Base-by-base conservation (phyloP, 2,797 vertebrate species). In the Poeciliopsis gracilis region DNA sequence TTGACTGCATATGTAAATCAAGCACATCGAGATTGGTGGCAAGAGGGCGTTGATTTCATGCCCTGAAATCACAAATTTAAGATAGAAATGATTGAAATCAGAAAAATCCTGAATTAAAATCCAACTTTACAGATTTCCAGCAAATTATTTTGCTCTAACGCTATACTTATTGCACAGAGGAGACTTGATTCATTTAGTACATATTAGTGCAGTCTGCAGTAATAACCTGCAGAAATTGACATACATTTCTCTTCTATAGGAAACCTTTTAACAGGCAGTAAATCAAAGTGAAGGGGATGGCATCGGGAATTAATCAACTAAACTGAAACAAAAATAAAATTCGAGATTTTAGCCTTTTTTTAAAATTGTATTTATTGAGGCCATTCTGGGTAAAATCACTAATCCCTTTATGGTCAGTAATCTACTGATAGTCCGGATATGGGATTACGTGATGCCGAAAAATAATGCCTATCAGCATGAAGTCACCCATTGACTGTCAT, bases 1-100 rank as follows among this genome's bases (percentile, higher is more conserved):
- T 93, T 92, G 82, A 87, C 81, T 93, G 43, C 43, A 25, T 70
- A 88, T 90, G 88, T 81, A 89, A 90, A 89, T 90, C 73, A 76
- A 77, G 69, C 1, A 57, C 41, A 75, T 71, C 67, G 45, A 67
- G 33, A 57, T 4, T 51, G 0, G n/a, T 15, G 20, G 18, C 46
- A 18, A 5, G 8, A 59, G n/a, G 53, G 28, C 36, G n/a, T 70
- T 45, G 47, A 18, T 33, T 73, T 81, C n/a, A 16, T 41, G 33
- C 11, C 59, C 0, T 61, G 51, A 20, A 30, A 28, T n/a, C 23
- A 4, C 38, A 12, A 7, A 41, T 43, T 51, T 18, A 77, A 55
- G 23, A n/a, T 11, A 63, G 36, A 47, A 38, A 11, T 8, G 23
- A 3, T 4, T 28, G 53, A 28, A 18, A 38, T 43, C 18, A 16